Conservation (phyloP, 1,140 invertebrate species). For the Belonocnema kinseyi region DNA sequence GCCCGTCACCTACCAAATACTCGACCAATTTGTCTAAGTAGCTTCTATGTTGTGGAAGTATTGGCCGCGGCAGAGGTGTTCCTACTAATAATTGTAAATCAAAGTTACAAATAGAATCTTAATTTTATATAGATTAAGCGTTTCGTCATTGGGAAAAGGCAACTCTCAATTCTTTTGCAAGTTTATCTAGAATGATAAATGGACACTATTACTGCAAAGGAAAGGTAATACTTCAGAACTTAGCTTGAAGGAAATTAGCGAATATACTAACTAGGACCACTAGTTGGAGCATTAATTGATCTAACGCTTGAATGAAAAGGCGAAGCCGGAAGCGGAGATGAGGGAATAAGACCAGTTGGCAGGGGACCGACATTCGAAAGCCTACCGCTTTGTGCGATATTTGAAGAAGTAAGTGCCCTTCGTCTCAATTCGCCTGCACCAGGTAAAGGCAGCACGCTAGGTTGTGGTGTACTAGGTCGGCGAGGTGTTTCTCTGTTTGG, state of each 20-base stretch:
- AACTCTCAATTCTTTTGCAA: too few relatives aligned
- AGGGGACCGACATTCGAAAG: constrained; percentile 37
- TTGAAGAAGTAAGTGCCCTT: constrained; percentile 60
- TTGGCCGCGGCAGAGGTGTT: constrained; percentile 73
- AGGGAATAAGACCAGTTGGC: constrained; percentile 46
- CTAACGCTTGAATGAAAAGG: constrained; percentile 52
- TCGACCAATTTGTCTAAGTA: constrained; percentile 93
- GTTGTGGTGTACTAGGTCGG: constrained; percentile 57
- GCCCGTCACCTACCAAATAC: constrained; percentile 96
- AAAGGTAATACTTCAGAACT: background rate
- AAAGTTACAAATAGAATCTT: constrained; percentile 39
- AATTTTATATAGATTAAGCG: constrained; percentile 21
- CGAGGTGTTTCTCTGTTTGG: constrained; percentile 55
- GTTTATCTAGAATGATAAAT: too few relatives aligned
- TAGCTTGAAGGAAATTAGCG: constrained; percentile 21
- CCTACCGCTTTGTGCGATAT: constrained; percentile 54
- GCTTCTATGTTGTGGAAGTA: constrained; percentile 79
- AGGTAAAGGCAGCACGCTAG: constrained; percentile 41
- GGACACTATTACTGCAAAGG: too few relatives aligned
- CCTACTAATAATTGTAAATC: constrained; percentile 38
- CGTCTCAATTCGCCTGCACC: constrained; percentile 60
- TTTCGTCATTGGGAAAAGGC: too few relatives aligned
- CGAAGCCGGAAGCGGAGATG: constrained; percentile 47
- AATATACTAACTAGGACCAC: constrained; percentile 62
- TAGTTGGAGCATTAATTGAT: constrained; percentile 55